Percentiles rank a stretch among this genome's conserved stretches.
Conservation (phyloP, 64 coral and sea anemone genomes). For the Platygyra sinensis region DNA sequence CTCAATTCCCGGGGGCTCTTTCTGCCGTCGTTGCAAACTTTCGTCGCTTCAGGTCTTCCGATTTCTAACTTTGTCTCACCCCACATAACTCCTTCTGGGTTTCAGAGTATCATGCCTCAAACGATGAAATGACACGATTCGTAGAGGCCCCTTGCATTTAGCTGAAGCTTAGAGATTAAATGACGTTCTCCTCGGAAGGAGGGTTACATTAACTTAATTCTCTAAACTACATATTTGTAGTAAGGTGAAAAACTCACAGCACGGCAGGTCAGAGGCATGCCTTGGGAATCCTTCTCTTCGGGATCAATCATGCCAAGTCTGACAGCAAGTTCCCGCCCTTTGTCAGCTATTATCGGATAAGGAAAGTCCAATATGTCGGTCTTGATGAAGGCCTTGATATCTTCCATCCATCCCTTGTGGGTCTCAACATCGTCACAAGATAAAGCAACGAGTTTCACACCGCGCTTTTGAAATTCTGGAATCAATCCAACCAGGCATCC, state of each 20-base stretch:
- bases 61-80: too few relatives aligned
- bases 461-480: constrained; percentile 73
- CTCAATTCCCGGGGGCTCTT: too few relatives aligned
- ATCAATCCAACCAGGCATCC: constrained; percentile 62
- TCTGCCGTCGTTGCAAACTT: too few relatives aligned
- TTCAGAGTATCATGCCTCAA: too few relatives aligned
- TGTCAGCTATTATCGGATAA: constrained; percentile 95
- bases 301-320: constrained; percentile 97
- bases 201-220: too few relatives aligned
- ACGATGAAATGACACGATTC: too few relatives aligned
- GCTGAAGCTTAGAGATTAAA: too few relatives aligned
- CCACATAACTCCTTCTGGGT: too few relatives aligned
- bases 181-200: too few relatives aligned
- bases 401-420: constrained; percentile 90
- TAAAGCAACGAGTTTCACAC: constrained; percentile 89
- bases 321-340: constrained; percentile 82
- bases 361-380: constrained; percentile 48
- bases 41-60: too few relatives aligned
- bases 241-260: constrained; percentile 75
- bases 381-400: constrained; percentile 63
- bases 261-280: constrained; percentile 88
- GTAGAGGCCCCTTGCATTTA: too few relatives aligned
- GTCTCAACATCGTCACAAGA: constrained; percentile 85
- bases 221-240: too few relatives aligned
- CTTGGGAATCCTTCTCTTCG: constrained; percentile 82